These are phyloP conservation scores for Zoanthus solanderi DNA, from an alignment of 92 coral and sea anemone species.

Conservation along the genomic window DNA sequence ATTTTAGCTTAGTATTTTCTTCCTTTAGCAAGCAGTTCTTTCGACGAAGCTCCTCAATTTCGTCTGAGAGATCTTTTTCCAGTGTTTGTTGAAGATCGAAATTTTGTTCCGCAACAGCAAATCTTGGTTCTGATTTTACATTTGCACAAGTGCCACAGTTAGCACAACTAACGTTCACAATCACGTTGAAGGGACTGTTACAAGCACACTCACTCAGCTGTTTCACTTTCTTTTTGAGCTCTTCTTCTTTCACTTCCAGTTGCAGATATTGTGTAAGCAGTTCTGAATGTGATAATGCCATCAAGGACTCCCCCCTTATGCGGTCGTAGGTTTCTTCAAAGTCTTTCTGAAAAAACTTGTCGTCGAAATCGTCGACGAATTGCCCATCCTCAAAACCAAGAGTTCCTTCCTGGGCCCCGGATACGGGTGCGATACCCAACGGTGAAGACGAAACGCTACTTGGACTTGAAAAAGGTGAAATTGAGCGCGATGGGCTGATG, in stretches of 20 bases:
- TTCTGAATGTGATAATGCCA: constrained; percentile 78
- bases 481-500: constrained; percentile 57
- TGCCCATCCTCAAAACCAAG: constrained; percentile 61
- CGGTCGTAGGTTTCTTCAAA: constrained; percentile 88
- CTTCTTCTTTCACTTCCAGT: constrained; percentile 80
- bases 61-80: constrained; percentile 44
- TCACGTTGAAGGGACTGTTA: constrained; percentile 36
- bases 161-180: constrained; percentile 38
- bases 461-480: constrained; percentile 60
- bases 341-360: constrained; percentile 80
- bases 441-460: constrained; percentile 76
- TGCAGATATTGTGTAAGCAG: constrained; percentile 70
- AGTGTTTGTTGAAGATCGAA: constrained; percentile 13
- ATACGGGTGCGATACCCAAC: constrained; percentile 66
- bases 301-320: constrained; percentile 81
- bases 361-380: constrained; percentile 74
- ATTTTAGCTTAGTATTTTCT: constrained; percentile 84
- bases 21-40: constrained; percentile 70
- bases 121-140: constrained; percentile 37
- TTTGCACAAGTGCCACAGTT: constrained; percentile 48
- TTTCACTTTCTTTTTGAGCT: constrained; percentile 52
- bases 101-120: not conserved
- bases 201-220: constrained; percentile 23
- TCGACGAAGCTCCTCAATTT: constrained; percentile 79
- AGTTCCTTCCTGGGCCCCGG: constrained; percentile 64